Evolutionary conservation across 2,888 invertebrate species (phyloP).

Genomic region (Sphaerophoria rueppellii): DNA sequence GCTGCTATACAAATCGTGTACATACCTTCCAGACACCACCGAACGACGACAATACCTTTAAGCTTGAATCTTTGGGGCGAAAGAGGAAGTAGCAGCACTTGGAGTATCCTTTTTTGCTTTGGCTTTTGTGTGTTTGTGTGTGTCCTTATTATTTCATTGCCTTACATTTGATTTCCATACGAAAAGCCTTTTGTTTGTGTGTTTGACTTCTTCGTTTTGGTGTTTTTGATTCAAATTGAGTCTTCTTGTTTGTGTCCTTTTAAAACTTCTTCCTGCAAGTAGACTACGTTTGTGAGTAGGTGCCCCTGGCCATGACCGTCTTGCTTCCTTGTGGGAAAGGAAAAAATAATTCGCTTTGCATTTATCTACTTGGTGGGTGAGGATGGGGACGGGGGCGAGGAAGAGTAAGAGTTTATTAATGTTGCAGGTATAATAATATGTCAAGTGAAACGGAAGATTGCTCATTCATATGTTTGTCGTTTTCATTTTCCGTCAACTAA

Average conservation of each 20-base stretch:
- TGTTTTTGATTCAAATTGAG: conserved; percentile 53
- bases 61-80: conserved; percentile 8
- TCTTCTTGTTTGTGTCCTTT: conserved; percentile 42
- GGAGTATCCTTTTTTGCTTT: conserved; percentile 17
- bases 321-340: neutral
- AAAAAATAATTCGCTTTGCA: conserved; percentile 18
- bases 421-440: conserved; percentile 70
- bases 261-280: conserved; percentile 48
- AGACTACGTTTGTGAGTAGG: neutral
- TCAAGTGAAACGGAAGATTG: conserved; percentile 67
- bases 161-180: conserved; percentile 71
- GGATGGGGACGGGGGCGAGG: neutral
- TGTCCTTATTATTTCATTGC: conserved; percentile 65
- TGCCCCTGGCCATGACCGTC: neutral
- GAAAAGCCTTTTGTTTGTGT: conserved; percentile 45
- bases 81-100: neutral
- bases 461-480: conserved; percentile 64
- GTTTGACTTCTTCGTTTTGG: conserved; percentile 31
- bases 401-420: conserved; percentile 57
- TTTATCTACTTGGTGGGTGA: conserved; percentile 16
- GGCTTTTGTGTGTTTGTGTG: conserved; percentile 29
- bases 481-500: conserved; percentile 24
- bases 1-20: conserved; percentile 55
- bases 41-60: conserved; percentile 26
- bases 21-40: conserved; percentile 50